Conservation (phyloP, 2,888 invertebrate genomes). For the Anticlea derivata region DNA sequence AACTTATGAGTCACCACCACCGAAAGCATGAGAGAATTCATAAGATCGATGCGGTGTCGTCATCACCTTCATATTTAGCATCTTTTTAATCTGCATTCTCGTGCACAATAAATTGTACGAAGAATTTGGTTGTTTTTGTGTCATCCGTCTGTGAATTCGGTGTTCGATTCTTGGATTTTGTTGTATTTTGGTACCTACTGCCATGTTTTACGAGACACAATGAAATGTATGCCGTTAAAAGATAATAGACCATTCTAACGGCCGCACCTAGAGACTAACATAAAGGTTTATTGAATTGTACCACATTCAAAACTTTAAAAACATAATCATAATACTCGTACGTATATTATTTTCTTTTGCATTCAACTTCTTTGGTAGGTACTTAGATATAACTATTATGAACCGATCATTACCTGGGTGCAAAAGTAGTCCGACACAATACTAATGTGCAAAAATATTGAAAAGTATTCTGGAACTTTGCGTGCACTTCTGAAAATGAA, state of each 20-base stretch:
- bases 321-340: no score
- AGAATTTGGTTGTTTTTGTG: constrained; percentile 10
- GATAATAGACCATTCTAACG: constrained; percentile 15
- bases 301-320: not conserved
- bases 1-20: constrained; percentile 28
- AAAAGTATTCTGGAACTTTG: no score
- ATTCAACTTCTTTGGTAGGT: no score
- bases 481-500: no score
- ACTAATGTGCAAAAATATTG: no score
- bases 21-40: constrained; percentile 22
- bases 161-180: not conserved
- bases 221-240: constrained; percentile 14
- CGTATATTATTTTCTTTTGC: no score
- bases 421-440: no score
- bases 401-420: no score
- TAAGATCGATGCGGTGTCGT: constrained; percentile 46
- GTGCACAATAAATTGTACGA: constrained; percentile 2
- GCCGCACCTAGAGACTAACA: not conserved
- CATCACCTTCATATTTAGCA: constrained; percentile 24
- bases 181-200: constrained; percentile 34
- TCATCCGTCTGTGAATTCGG: constrained; percentile 14
- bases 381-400: no score
- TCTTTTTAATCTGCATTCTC: constrained; percentile 10
- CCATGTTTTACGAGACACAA: constrained; percentile 17
- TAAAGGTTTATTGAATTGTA: no score